Percentiles rank a stretch among this genome's conserved stretches.
Conservation (phyloP, 1,140 invertebrate genomes). For the Alviniconcha marisindica region DNA sequence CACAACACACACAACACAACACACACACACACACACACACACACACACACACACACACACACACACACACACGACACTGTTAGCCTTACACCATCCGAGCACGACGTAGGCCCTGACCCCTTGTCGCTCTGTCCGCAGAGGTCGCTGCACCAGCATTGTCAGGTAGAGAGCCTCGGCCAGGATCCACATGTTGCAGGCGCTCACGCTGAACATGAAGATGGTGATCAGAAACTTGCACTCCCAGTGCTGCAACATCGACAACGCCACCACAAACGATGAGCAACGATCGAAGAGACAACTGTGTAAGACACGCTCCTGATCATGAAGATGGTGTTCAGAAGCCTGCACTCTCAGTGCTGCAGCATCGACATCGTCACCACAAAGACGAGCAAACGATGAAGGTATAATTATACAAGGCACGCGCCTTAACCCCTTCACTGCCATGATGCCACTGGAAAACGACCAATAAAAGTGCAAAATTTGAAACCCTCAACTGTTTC, state of each 20-base stretch:
- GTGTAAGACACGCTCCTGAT: too few species aligned
- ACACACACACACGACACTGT: neutral
- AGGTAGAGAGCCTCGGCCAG: conserved; percentile 88
- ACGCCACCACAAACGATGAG: neutral
- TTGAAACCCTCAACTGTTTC: too few species aligned
- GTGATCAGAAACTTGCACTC: conserved; percentile 83
- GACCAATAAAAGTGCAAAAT: neutral
- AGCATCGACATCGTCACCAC: neutral
- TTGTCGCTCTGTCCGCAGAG: conserved; percentile 83
- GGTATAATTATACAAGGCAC: neutral
- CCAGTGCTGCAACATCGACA: conserved; percentile 77
- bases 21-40: neutral
- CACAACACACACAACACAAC: neutral
- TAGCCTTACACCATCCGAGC: conserved; percentile 85
- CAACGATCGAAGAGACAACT: conserved; percentile 82
- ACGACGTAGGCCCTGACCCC: conserved; percentile 83
- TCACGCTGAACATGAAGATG: conserved; percentile 84
- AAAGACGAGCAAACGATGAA: too few species aligned
- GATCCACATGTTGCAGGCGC: conserved; percentile 87
- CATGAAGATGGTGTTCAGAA: conserved; percentile 82
- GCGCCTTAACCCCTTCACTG: too few species aligned
- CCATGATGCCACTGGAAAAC: too few species aligned
- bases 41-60: conserved; percentile 1
- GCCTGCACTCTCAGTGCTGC: conserved; percentile 76
- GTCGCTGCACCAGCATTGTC: conserved; percentile 85